Conservation (phyloP, 53 echinoderm and acorn worm species). For the Arbacia lixula region DNA sequence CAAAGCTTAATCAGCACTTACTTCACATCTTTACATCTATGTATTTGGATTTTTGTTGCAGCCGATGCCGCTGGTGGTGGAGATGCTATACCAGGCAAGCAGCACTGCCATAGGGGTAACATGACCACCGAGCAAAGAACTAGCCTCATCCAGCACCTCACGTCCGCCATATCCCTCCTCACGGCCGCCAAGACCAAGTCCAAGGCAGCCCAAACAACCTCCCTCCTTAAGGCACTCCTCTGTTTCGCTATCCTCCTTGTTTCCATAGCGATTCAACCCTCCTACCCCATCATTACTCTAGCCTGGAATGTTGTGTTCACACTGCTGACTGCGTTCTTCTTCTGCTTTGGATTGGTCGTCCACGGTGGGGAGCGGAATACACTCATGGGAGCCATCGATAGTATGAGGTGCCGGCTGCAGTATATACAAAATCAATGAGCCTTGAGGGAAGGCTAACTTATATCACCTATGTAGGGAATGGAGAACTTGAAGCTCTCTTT, state of each 20-base stretch:
- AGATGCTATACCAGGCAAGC: too few relatives aligned
- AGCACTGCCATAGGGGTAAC: too few relatives aligned
- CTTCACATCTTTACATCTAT: too few relatives aligned
- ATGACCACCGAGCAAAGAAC: too few relatives aligned
- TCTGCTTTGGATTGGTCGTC: constrained; percentile 38
- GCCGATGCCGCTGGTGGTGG: too few relatives aligned
- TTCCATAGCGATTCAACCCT: neutral
- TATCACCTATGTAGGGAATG: too few relatives aligned
- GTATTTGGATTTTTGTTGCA: too few relatives aligned
- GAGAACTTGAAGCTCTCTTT: too few relatives aligned
- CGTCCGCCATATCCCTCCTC: constrained; percentile 35
- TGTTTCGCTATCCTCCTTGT: constrained; percentile 38
- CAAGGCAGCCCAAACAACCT: constrained; percentile 14
- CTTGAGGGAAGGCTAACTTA: too few relatives aligned
- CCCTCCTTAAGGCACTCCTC: constrained; percentile 33
- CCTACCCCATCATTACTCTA: constrained; percentile 23
- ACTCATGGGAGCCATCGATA: constrained; percentile 43
- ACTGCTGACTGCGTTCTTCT: constrained; percentile 5
- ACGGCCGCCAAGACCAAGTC: constrained; percentile 3
- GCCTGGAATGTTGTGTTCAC: constrained; percentile 36
- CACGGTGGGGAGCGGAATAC: constrained; percentile 58
- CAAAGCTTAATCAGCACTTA: too few relatives aligned
- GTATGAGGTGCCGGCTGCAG: constrained; percentile 28
- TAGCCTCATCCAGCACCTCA: too few relatives aligned
- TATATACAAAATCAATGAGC: neutral